phyloP scores from a whole-genome alignment of 2,113 vertebrate species.

The Hystrix cristata region DNA sequence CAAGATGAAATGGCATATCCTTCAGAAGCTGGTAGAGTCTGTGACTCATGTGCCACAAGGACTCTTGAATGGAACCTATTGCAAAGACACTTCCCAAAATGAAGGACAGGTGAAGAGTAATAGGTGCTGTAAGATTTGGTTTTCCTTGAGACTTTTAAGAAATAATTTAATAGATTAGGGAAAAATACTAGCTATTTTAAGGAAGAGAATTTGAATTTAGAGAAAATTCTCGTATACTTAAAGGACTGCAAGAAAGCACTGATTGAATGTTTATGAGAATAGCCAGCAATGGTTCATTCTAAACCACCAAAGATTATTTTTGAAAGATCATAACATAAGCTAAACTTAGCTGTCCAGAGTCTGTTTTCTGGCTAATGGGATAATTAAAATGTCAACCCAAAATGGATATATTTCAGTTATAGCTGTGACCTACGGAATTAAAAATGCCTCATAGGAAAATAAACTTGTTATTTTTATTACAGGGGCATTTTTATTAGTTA shows the following conservation, averaged over 20 bases:
- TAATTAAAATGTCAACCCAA: constrained; percentile 74
- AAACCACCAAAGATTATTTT: constrained; percentile 53
- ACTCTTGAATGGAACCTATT: background rate
- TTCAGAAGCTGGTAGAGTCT: background rate
- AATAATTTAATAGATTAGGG: background rate
- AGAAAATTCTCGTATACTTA: background rate
- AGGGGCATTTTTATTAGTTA: constrained; percentile 62
- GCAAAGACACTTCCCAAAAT: background rate
- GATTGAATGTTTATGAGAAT: constrained; percentile 45
- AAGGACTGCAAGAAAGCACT: background rate
- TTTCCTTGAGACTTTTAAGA: constrained; percentile 10
- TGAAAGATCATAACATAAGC: background rate
- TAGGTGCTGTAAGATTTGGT: background rate
- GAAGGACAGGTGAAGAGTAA: background rate
- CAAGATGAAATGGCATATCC: background rate
- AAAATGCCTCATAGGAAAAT: constrained; percentile 72
- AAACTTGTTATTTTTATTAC: constrained; percentile 75
- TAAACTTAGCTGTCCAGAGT: background rate
- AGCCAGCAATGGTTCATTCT: background rate
- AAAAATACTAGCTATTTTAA: background rate
- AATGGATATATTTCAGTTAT: constrained; percentile 72
- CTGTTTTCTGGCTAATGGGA: constrained; percentile 57
- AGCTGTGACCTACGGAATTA: constrained; percentile 10
- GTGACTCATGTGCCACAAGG: background rate
- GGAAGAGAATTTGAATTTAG: constrained; percentile 40